Evolutionary conservation across 2,888 invertebrate genomes (phyloP).

Genomic region (Adelognathus sp.): DNA sequence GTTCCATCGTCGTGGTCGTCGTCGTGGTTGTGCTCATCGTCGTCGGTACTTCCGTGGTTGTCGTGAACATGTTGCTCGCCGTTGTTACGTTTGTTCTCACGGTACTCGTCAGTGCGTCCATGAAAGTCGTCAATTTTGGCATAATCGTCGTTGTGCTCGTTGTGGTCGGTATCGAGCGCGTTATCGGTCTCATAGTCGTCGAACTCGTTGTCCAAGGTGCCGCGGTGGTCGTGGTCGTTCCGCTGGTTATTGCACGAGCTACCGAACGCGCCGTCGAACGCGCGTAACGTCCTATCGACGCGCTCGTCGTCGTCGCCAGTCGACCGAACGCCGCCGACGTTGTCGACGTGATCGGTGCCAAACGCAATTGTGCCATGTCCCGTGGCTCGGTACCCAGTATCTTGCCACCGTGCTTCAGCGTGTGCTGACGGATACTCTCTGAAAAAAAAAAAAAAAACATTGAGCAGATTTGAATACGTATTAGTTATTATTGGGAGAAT

Average conservation of each 20-base stretch:
- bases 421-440: conserved; percentile 88
- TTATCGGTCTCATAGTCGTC: conserved; percentile 66
- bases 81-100: conserved; percentile 77
- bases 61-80: conserved; percentile 77
- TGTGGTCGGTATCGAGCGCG: conserved; percentile 80
- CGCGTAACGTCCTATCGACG: conserved; percentile 80
- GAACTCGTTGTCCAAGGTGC: conserved; percentile 71
- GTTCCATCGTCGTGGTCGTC: conserved; percentile 80
- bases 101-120: conserved; percentile 69
- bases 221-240: conserved; percentile 79
- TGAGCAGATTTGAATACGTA: no score
- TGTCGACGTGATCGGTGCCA: conserved; percentile 81
- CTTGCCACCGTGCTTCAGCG: conserved; percentile 88
- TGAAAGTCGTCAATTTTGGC: conserved; percentile 74
- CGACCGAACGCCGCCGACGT: conserved; percentile 70
- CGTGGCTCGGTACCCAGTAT: conserved; percentile 85
- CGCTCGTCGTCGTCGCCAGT: conserved; percentile 68
- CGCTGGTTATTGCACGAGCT: conserved; percentile 74
- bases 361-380: conserved; percentile 83
- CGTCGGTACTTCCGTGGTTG: conserved; percentile 55
- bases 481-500: no score
- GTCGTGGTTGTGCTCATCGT: conserved; percentile 81
- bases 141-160: conserved; percentile 81
- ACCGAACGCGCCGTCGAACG: conserved; percentile 64
- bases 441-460: no score